Conservation (phyloP, 2,797 vertebrate species). For the Acomys russatus region DNA sequence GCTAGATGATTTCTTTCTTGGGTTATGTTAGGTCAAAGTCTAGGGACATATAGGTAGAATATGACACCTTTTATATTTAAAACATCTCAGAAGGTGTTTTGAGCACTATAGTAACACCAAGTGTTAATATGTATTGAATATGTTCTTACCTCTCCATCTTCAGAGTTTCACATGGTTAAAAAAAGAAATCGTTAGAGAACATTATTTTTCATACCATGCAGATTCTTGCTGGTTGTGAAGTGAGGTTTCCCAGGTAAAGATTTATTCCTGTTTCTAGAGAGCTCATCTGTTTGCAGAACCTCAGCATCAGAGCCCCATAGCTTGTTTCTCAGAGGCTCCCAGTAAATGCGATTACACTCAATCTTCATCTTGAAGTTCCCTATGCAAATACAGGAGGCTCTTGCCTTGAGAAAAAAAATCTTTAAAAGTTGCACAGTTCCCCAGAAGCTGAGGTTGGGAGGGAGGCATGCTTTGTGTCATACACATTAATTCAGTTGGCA, state of each 20-base stretch:
- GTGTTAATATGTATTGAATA: slow-evolving; percentile 58
- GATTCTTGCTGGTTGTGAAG: neutral
- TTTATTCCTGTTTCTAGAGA: neutral
- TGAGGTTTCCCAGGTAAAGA: neutral
- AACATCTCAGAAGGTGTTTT: neutral
- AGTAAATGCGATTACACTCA: slow-evolving; percentile 71
- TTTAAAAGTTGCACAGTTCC: slow-evolving; percentile 91
- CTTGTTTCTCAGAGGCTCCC: slow-evolving; percentile 21
- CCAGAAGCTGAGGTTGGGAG: slow-evolving; percentile 92
- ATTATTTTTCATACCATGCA: neutral
- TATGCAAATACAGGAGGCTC: slow-evolving; percentile 90
- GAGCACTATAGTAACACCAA: neutral
- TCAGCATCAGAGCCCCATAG: neutral
- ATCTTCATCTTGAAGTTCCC: slow-evolving; percentile 89
- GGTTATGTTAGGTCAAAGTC: neutral
- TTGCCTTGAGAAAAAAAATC: slow-evolving; percentile 89
- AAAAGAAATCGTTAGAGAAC: neutral
- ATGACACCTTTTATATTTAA: neutral
- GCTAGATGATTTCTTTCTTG: neutral
- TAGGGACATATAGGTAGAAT: neutral
- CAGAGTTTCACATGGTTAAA: neutral
- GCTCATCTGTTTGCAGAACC: neutral
- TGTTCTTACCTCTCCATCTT: neutral
- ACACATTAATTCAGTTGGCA: slow-evolving; percentile 95
- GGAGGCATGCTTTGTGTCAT: slow-evolving; percentile 92